Percentiles rank a stretch among this genome's conserved stretches.
phyloP scores from a whole-genome alignment of 2,888 invertebrate species.

The Scaptomyza tumidula region DNA sequence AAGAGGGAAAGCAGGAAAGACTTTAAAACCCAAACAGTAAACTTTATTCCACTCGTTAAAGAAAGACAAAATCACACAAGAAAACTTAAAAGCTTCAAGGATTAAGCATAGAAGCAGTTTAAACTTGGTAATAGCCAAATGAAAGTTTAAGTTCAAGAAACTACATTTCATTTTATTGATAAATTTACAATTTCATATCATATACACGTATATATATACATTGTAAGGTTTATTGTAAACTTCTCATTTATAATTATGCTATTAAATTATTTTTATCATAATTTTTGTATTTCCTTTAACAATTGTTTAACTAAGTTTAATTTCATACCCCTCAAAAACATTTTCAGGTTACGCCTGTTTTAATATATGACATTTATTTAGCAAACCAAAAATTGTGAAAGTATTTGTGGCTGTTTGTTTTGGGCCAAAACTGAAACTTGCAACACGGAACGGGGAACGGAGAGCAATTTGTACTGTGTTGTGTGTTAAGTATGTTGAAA shows the following conservation, averaged over 20 bases:
- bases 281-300: no score
- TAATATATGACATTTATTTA: conserved; percentile 29
- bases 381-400: conserved; percentile 39
- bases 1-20: neutral
- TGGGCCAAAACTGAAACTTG: conserved; percentile 22
- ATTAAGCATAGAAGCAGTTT: neutral
- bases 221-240: no score
- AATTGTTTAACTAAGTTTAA: neutral
- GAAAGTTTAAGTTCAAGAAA: no score
- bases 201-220: no score
- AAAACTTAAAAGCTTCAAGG: conserved; percentile 11
- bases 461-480: conserved; percentile 10
- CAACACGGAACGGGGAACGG: neutral
- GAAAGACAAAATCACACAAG: conserved; percentile 6
- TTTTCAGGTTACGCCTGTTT: conserved; percentile 8
- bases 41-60: conserved; percentile 5
- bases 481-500: conserved; percentile 39
- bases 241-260: no score
- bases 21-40: neutral
- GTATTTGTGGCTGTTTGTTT: conserved; percentile 39
- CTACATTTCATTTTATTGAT: no score
- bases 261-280: no score
- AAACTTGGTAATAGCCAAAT: no score
- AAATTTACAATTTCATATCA: no score
- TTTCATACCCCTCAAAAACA: neutral